phyloP scores from a whole-genome alignment of 2,797 vertebrate genomes.

The Acipenser transmontanus region DNA sequence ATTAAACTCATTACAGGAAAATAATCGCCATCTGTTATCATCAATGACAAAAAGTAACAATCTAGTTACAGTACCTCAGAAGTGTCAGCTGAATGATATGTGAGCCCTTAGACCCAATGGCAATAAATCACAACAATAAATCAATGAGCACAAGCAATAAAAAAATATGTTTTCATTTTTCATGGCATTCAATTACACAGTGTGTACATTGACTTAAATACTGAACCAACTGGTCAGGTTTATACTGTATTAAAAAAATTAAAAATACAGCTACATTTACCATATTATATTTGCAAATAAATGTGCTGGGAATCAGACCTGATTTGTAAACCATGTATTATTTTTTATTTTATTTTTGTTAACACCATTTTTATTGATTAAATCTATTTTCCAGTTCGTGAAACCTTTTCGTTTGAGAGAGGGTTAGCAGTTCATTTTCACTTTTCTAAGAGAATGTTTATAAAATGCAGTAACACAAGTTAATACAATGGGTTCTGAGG shows the following conservation, averaged over 20 bases:
- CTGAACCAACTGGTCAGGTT: constrained; percentile 3
- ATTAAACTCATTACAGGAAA: constrained; percentile 76
- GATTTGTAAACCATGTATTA: too few relatives aligned
- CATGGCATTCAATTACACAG: constrained; percentile 65
- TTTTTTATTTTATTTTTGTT: too few relatives aligned
- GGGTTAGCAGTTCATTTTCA: too few relatives aligned
- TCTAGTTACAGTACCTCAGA: constrained; percentile 71
- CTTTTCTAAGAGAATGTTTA: too few relatives aligned
- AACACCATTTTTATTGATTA: too few relatives aligned
- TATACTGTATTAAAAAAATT: neutral
- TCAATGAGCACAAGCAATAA: constrained; percentile 68
- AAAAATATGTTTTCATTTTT: constrained; percentile 72
- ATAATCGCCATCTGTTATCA: constrained; percentile 73
- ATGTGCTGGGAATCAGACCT: too few relatives aligned
- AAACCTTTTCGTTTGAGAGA: too few relatives aligned
- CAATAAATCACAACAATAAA: constrained; percentile 67
- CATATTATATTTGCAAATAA: too few relatives aligned
- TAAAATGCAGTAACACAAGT: too few relatives aligned
- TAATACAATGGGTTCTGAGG: too few relatives aligned
- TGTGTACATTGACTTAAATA: constrained; percentile 46
- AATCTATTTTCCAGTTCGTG: too few relatives aligned
- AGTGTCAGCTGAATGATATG: constrained; percentile 67
- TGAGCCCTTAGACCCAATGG: constrained; percentile 49
- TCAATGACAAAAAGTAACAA: constrained; percentile 68
- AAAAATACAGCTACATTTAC: too few relatives aligned